Percentiles rank a stretch among this genome's conserved stretches.
Evolutionary conservation across 1,140 invertebrate species (phyloP).

Genomic region (Aphis craccivora): DNA sequence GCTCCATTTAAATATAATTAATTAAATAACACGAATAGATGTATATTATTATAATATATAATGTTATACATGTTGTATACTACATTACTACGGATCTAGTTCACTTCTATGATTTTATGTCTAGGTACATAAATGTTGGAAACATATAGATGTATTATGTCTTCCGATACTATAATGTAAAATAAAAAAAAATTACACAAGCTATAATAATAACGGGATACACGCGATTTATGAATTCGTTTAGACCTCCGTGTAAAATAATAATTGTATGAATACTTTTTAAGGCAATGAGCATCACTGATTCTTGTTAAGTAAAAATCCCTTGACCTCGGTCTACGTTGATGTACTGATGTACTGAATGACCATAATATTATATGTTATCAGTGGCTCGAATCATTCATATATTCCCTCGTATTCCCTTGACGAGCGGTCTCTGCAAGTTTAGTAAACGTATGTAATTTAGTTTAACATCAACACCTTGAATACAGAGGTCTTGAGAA

Average conservation of each 20-base stretch:
- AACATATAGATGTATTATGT: neutral
- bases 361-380: constrained; percentile 20
- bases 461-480: constrained; percentile 30
- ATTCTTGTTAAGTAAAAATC: neutral
- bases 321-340: constrained; percentile 31
- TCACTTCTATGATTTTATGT: neutral
- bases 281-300: neutral
- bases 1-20: neutral
- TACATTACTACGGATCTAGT: neutral
- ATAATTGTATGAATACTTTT: neutral
- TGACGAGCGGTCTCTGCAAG: neutral
- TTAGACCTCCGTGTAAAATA: neutral
- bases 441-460: neutral
- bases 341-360: constrained; percentile 10
- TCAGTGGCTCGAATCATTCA: constrained; percentile 31
- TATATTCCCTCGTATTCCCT: constrained; percentile 26
- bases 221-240: neutral
- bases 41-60: neutral
- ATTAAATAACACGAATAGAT: neutral
- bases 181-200: neutral
- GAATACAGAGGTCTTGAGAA: neutral
- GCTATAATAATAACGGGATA: neutral
- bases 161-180: neutral
- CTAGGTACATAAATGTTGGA: neutral
- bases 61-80: neutral